A percentile compares a stretch with the other conserved stretches of the same genome.
phyloP scores from a whole-genome alignment of 2,797 vertebrate species.

The Ctenopoma multispine region DNA sequence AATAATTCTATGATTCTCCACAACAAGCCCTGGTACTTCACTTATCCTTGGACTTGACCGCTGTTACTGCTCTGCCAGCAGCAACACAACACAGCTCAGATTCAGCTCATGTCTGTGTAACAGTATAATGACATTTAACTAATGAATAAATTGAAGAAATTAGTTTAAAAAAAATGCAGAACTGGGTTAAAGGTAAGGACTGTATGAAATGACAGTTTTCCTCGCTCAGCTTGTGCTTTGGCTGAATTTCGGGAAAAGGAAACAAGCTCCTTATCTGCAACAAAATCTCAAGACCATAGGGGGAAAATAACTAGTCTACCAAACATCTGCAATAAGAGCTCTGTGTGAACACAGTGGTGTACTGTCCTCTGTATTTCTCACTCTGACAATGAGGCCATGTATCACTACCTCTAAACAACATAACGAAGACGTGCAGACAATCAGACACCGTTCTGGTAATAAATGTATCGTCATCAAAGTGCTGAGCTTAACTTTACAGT shows the following conservation, averaged over 20 bases:
- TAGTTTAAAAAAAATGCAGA: constrained; percentile 70
- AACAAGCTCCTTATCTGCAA: constrained; percentile 26
- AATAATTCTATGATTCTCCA: constrained; percentile 14
- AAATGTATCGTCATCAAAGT: constrained; percentile 22
- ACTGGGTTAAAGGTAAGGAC: constrained; percentile 69
- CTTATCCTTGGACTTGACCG: not conserved
- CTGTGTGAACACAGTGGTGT: constrained; percentile 62
- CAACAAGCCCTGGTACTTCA: not conserved
- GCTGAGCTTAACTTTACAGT: constrained; percentile 25
- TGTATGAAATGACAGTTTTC: constrained; percentile 28
- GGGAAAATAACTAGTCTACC: constrained; percentile 23
- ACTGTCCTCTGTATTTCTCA: constrained; percentile 63
- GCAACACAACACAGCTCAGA: constrained; percentile 46
- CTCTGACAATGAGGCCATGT: constrained; percentile 63
- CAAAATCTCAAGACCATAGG: constrained; percentile 45
- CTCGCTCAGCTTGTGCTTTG: constrained; percentile 20
- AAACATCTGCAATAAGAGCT: constrained; percentile 59
- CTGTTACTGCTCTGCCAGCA: constrained; percentile 18
- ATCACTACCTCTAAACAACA: constrained; percentile 32
- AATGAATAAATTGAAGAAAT: constrained; percentile 73
- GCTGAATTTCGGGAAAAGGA: constrained; percentile 14
- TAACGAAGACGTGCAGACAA: constrained; percentile 36
- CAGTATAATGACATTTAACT: constrained; percentile 77
- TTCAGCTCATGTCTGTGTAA: constrained; percentile 53
- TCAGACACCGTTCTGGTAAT: constrained; percentile 40